A percentile compares a stretch with the other conserved stretches of the same genome.
Conservation (phyloP, 2,113 vertebrate species). For the cattle (Bos taurus) region DNA sequence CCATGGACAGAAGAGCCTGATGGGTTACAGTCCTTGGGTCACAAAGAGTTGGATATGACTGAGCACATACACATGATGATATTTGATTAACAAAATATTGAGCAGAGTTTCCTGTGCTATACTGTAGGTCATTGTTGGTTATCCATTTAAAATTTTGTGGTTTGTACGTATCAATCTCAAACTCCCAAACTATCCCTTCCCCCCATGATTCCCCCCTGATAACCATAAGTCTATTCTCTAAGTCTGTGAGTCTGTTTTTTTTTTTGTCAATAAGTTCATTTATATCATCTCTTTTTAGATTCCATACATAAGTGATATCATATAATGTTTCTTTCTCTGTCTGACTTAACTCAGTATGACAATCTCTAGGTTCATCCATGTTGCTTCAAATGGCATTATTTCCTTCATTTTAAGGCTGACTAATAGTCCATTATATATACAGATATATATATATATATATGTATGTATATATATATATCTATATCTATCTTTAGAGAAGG, state of each 20-base stretch:
- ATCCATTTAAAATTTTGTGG: not conserved
- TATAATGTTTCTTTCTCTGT: not conserved
- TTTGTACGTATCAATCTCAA: not conserved
- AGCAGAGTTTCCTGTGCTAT: not conserved
- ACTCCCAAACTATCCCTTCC: not conserved
- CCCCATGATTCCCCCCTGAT: not conserved
- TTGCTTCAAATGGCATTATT: not conserved
- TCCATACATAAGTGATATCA: not conserved
- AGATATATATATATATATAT: not conserved
- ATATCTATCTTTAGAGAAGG: not conserved
- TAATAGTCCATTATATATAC: not conserved
- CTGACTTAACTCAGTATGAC: not conserved
- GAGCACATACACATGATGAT: not conserved
- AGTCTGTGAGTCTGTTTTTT: not conserved
- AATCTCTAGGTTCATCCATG: not conserved
- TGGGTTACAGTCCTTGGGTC: not conserved
- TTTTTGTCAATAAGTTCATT: not conserved
- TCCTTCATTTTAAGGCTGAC: not conserved
- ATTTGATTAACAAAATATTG: not conserved
- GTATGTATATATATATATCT: not conserved
- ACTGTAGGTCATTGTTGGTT: rapidly evolving
- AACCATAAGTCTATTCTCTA: not conserved
- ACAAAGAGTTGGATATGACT: not conserved
- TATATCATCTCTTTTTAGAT: not conserved
- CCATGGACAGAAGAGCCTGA: not conserved